Conservation (phyloP, 2,797 vertebrate genomes). For the Gymnothorax javanicus region DNA sequence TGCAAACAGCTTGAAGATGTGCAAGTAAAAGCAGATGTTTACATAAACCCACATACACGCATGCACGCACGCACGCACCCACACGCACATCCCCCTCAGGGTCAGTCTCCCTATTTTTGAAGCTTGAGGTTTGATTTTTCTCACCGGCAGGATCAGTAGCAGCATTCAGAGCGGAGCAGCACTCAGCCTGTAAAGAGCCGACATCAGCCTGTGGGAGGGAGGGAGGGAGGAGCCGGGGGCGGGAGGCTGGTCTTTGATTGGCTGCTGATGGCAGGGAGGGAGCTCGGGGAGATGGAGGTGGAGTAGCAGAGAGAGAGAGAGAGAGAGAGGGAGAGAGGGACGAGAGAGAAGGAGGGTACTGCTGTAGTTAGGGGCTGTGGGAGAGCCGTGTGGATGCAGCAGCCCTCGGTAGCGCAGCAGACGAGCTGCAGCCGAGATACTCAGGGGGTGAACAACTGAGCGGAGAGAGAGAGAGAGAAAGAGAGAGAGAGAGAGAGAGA, state of each 20-base stretch:
- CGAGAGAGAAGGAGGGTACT: slow-evolving; percentile 25
- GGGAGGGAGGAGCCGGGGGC: neutral
- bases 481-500: slow-evolving; percentile 23
- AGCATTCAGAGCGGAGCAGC: neutral
- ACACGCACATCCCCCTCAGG: neutral
- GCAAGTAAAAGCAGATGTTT: too few relatives aligned
- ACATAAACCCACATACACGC: neutral
- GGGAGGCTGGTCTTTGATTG: neutral
- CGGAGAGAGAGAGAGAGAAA: slow-evolving; percentile 33
- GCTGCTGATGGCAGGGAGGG: slow-evolving; percentile 19
- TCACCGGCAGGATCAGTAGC: neutral
- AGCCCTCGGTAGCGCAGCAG: slow-evolving; percentile 63
- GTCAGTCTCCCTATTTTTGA: neutral
- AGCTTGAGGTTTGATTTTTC: neutral
- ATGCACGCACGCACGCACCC: neutral
- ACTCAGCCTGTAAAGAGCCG: neutral
- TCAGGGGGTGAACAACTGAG: slow-evolving; percentile 49
- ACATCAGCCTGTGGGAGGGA: neutral
- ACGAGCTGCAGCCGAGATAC: slow-evolving; percentile 41
- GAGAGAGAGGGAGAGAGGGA: slow-evolving; percentile 7
- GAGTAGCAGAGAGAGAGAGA: slow-evolving; percentile 34
- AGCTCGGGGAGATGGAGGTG: slow-evolving; percentile 54
- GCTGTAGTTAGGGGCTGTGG: slow-evolving; percentile 60
- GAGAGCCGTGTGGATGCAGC: slow-evolving; percentile 69
- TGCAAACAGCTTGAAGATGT: too few relatives aligned